These are phyloP conservation scores for Otocyon megalotis DNA, from an alignment of 2,113 vertebrate genomes.

Conservation along the genomic window DNA sequence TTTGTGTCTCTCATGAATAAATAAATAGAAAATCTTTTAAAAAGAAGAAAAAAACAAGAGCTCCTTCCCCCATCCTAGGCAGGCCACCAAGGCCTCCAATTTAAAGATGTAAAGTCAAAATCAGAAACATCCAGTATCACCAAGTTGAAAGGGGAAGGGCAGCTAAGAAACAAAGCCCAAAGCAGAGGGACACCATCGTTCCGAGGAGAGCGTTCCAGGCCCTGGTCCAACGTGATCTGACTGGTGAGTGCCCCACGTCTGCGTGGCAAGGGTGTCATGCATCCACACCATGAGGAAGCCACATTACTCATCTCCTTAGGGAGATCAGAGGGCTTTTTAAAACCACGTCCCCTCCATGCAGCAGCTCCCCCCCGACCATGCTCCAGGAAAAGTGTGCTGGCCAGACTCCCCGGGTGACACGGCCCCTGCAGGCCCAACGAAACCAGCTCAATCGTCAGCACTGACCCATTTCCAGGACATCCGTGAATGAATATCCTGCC, in stretches of 20 bases:
- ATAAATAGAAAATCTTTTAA: no score
- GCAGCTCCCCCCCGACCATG: no score
- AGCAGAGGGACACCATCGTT: background rate
- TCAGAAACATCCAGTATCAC: background rate
- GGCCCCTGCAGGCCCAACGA: rapidly evolving
- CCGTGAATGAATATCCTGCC: background rate
- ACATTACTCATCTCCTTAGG: no score
- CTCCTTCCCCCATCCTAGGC: background rate
- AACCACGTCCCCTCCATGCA: no score
- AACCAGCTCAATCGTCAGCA: rapidly evolving
- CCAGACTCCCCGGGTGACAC: background rate
- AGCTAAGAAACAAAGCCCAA: background rate
- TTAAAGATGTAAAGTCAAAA: background rate
- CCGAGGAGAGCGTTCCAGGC: no score
- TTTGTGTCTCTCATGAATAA: no score
- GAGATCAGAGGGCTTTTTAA: no score
- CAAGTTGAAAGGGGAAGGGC: background rate
- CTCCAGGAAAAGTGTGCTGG: background rate
- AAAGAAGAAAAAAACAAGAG: background rate
- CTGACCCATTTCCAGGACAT: background rate
- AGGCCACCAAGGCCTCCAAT: background rate
- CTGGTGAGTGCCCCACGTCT: no score
- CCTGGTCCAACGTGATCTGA: no score
- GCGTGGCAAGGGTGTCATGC: no score
- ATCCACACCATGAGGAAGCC: no score